Conservation (phyloP, 2,888 invertebrate species). For the Geotrupes spiniger region DNA sequence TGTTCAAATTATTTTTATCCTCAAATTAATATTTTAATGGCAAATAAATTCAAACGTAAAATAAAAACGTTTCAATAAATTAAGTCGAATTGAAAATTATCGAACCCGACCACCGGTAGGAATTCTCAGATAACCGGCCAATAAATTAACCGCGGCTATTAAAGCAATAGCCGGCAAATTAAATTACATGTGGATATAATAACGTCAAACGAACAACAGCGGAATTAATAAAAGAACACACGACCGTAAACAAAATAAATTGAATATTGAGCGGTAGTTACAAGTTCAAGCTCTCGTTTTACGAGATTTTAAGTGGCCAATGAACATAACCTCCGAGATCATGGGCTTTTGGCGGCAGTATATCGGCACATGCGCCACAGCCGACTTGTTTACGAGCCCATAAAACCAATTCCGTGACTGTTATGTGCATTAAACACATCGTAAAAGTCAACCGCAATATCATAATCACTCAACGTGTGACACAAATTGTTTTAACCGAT, state of each 20-base stretch:
- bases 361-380: constrained; percentile 41
- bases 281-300: constrained; percentile 32
- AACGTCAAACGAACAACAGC: no score
- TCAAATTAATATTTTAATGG: no score
- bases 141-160: no score
- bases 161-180: no score
- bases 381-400: constrained; percentile 43
- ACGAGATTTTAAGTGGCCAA: constrained; percentile 42
- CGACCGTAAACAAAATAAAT: constrained; percentile 4
- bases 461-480: constrained; percentile 37
- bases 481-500: constrained; percentile 24
- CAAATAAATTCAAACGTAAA: no score
- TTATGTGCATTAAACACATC: constrained; percentile 49
- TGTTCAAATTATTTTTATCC: no score
- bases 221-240: no score
- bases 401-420: constrained; percentile 47
- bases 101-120: no score
- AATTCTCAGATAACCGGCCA: no score
- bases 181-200: no score
- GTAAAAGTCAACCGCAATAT: constrained; percentile 48
- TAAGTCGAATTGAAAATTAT: no score
- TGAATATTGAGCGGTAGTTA: constrained; percentile 13
- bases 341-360: constrained; percentile 33
- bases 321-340: constrained; percentile 34
- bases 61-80: no score